These are phyloP conservation scores for Melanotaenia maccullochi DNA, from an alignment of 2,797 vertebrate species.

Conservation along the genomic window DNA sequence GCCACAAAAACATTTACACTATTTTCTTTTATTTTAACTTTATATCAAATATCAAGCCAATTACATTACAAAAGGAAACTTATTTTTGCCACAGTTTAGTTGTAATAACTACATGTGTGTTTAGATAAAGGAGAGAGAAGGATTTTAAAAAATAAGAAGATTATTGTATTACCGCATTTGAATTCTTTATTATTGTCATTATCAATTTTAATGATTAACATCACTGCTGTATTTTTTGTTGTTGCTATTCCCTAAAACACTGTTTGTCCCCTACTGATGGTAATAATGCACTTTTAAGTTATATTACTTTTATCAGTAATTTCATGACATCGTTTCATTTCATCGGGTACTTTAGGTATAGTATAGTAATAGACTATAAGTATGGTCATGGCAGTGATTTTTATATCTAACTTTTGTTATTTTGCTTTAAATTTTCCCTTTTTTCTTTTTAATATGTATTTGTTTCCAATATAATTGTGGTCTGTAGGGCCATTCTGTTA, in stretches of 20 bases:
- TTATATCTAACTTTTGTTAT: neutral
- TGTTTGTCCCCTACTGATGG: neutral
- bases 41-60: neutral
- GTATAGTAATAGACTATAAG: neutral
- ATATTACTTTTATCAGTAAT: neutral
- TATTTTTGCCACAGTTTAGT: neutral
- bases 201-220: no score
- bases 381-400: neutral
- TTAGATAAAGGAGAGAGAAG: neutral
- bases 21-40: neutral
- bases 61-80: neutral
- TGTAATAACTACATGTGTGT: neutral
- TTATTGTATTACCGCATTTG: neutral
- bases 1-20: neutral
- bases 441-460: no score
- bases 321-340: neutral
- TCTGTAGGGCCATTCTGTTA: neutral
- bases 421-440: neutral
- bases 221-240: neutral
- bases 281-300: neutral
- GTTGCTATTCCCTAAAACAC: neutral
- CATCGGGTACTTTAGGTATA: neutral
- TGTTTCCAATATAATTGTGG: no score
- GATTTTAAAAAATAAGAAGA: neutral
- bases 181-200: neutral